Evolutionary conservation across 2,797 vertebrate species (phyloP).

Genomic region (Caiman crocodilus): DNA sequence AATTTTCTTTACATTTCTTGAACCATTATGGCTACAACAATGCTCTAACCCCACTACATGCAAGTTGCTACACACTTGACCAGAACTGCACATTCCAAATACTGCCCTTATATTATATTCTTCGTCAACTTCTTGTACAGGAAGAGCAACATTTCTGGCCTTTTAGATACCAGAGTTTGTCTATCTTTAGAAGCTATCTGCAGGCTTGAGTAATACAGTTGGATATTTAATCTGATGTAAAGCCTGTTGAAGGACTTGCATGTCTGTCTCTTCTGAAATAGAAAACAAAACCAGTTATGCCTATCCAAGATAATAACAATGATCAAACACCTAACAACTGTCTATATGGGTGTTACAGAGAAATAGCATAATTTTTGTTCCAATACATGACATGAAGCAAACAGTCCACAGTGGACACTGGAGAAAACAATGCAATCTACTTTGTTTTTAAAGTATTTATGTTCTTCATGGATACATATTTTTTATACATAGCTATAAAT

Average conservation of each 20-base stretch:
- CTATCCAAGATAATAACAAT: background rate
- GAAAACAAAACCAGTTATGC: rapidly evolving
- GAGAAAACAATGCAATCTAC: background rate
- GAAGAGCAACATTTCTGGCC: background rate
- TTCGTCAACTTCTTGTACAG: background rate
- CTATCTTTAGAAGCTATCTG: background rate
- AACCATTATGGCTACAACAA: too few species aligned
- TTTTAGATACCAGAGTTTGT: background rate
- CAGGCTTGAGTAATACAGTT: background rate
- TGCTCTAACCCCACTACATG: background rate
- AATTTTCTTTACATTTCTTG: too few species aligned
- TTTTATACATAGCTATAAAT: background rate
- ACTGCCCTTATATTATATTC: background rate
- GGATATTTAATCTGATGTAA: background rate
- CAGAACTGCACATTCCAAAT: too few species aligned
- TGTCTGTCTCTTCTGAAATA: background rate
- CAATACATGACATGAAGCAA: background rate
- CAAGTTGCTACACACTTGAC: background rate
- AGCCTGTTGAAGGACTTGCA: background rate
- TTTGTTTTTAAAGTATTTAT: background rate
- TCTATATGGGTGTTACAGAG: background rate
- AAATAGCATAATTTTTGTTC: rapidly evolving
- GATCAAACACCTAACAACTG: background rate
- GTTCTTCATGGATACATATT: background rate
- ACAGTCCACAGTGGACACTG: background rate